These are phyloP conservation scores for Notolabrus celidotus DNA, from an alignment of 2,797 vertebrate genomes.

Conservation along the genomic window DNA sequence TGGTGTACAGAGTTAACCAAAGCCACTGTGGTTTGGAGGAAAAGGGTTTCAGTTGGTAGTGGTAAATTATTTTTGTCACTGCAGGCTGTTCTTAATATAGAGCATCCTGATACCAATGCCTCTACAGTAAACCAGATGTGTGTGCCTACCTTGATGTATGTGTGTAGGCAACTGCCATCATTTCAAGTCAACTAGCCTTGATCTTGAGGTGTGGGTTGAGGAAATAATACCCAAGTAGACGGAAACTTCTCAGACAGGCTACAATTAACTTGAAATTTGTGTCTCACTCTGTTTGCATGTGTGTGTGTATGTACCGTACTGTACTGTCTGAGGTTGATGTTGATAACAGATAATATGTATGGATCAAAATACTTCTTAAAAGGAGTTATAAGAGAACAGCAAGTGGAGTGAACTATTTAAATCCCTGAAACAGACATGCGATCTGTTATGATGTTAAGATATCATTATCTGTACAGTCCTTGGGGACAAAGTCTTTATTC, in stretches of 20 bases:
- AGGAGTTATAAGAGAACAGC: conserved; percentile 14
- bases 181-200: conserved; percentile 29
- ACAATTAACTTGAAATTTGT: conserved; percentile 39
- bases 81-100: conserved; percentile 31
- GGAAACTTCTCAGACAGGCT: conserved; percentile 58
- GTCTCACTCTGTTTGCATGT: conserved; percentile 4
- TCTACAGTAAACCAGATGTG: conserved; percentile 31
- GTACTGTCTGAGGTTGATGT: not conserved
- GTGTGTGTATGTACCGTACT: conserved; percentile 1
- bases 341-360: conserved; percentile 25
- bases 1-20: conserved; percentile 24
- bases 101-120: conserved; percentile 18
- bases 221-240: conserved; percentile 32
- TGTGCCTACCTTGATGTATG: conserved; percentile 12
- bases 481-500: conserved; percentile 38
- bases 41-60: conserved; percentile 28
- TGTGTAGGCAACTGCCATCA: not conserved
- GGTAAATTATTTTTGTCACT: conserved; percentile 24
- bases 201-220: conserved; percentile 24
- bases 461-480: conserved; percentile 37
- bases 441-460: conserved; percentile 39
- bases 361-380: conserved; percentile 25
- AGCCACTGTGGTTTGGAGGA: conserved; percentile 26
- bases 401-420: conserved; percentile 7
- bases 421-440: conserved; percentile 33